Conservation (phyloP, 2,113 vertebrate genomes). For the Rhipidura dahli region DNA sequence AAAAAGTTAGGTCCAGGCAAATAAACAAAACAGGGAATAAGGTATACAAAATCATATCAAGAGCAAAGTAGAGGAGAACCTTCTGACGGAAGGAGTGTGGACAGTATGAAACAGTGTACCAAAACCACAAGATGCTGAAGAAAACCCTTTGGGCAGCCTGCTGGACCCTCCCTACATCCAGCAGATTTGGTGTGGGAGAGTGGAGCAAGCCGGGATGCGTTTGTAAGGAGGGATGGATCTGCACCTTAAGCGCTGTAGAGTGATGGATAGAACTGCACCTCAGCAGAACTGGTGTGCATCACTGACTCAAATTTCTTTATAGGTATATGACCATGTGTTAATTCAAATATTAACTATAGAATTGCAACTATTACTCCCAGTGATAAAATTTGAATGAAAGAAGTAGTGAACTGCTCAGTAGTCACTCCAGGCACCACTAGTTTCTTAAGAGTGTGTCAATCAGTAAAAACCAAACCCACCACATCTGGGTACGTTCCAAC, state of each 20-base stretch:
- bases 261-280: background rate
- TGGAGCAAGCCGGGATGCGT: fast-evolving
- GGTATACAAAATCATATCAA: background rate
- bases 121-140: background rate
- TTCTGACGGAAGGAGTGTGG: background rate
- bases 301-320: background rate
- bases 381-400: background rate
- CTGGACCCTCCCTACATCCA: background rate
- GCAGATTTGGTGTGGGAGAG: background rate
- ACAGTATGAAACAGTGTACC: background rate
- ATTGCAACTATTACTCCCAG: background rate
- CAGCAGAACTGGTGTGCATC: background rate
- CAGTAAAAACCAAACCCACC: background rate
- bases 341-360: fast-evolving
- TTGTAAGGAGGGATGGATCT: background rate
- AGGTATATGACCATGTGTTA: background rate
- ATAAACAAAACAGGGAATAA: background rate
- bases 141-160: background rate
- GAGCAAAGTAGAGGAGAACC: background rate
- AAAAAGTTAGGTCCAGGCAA: background rate
- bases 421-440: background rate
- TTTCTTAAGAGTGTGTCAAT: background rate
- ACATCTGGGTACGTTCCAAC: fast-evolving
- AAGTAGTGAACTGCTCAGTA: background rate
- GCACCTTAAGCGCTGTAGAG: background rate